These are phyloP conservation scores for Acrossocheilus wenchowensis DNA, from an alignment of 2,797 vertebrate genomes.

Conservation along the genomic window DNA sequence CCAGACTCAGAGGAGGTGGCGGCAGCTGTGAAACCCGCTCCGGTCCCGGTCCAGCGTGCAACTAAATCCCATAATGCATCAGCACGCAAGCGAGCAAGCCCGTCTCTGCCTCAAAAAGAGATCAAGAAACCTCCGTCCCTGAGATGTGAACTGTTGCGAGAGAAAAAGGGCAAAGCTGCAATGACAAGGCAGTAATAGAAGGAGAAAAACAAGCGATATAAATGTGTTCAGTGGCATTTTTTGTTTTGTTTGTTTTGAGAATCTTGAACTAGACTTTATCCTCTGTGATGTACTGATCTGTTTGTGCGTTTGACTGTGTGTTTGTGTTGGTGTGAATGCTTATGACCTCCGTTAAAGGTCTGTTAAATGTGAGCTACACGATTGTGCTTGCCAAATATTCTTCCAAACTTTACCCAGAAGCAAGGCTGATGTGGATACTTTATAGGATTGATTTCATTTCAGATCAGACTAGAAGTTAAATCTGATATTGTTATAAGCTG, in stretches of 20 bases:
- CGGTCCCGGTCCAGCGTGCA: slow-evolving; percentile 46
- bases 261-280: slow-evolving; percentile 55
- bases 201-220: neutral
- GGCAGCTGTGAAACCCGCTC: slow-evolving; percentile 36
- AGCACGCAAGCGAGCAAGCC: slow-evolving; percentile 62
- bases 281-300: slow-evolving; percentile 50
- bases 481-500: neutral
- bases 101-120: slow-evolving; percentile 56
- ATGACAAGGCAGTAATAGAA: slow-evolving; percentile 33
- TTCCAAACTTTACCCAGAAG: slow-evolving; percentile 19
- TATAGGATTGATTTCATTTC: neutral
- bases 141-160: slow-evolving; percentile 15
- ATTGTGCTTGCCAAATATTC: slow-evolving; percentile 30
- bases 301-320: slow-evolving; percentile 3
- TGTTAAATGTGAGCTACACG: slow-evolving; percentile 37
- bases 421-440: slow-evolving; percentile 28
- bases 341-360: slow-evolving; percentile 12
- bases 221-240: slow-evolving; percentile 54
- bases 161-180: slow-evolving; percentile 30
- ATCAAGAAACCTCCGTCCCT: slow-evolving; percentile 52
- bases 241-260: slow-evolving; percentile 48
- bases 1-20: slow-evolving; percentile 64
- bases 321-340: neutral
- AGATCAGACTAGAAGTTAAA: slow-evolving; percentile 21
- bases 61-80: slow-evolving; percentile 56